Base-by-base conservation (phyloP, 2,113 vertebrate species). In the Bufo bufo region DNA sequence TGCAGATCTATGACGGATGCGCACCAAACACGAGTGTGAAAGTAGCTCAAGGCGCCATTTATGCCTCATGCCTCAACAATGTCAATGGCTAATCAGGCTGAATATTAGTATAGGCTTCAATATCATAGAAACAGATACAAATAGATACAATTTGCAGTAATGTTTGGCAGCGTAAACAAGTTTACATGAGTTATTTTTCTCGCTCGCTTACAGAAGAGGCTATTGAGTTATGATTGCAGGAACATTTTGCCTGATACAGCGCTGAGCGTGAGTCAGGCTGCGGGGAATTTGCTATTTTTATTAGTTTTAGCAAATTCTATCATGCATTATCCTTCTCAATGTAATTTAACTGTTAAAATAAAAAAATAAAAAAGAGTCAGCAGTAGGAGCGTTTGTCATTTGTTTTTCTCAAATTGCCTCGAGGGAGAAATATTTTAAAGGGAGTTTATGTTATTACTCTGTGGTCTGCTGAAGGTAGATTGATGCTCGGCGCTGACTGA, bases 291-390 rank as follows among this genome's bases (percentile, higher is more conserved):
- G 61, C 63, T 71, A 87, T 87, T 87, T 87, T 80, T 87, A 87
- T 85, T 85, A 85, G 83, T 75, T 58, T 85, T 74, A 87, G 75
- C 84, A 56, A 77, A 86, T 56, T 86, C 54, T 78, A 66, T 79
- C 54, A 49, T 66, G 20, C 61, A 69, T 75, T 84, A 49, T 49
- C 17, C 43, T 77, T 75, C 23, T 58, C 54, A 59, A 58, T 59
- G 83, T 85, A 85, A 74, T 75, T n/a, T 47, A 58, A 75, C 83
- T 13, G 16, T 74, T 16, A 45, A 85, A 74, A 69, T 84, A 33
- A 33, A 33, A 33, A 33, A 14, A 65, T 69, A 71, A 84, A 58
- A 59, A 59, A 56, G 52, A 84, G 13, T 74, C 82, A 84, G 23
- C 63, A 71, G 63, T 54, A 71, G 45, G 75, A 8, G 17, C 43